A percentile compares a stretch with the other conserved stretches of the same genome.
Conservation (phyloP, 2,797 vertebrate genomes). For the Tolypeutes matacus region DNA sequence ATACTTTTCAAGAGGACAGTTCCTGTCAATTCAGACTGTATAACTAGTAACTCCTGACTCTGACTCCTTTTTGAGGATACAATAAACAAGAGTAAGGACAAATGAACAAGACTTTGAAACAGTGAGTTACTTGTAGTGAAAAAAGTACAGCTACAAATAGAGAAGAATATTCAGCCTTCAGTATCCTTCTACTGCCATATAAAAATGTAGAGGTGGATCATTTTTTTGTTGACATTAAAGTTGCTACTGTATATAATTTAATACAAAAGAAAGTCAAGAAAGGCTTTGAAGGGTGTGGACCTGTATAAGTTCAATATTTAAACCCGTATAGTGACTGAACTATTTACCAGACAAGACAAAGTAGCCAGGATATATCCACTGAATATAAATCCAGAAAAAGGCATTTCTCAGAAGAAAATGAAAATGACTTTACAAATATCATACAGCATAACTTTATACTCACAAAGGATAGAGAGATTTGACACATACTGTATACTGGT, state of each 20-base stretch:
- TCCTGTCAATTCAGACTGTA: constrained; percentile 42
- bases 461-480: constrained; percentile 37
- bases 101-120: constrained; percentile 56
- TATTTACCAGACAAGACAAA: constrained; percentile 52
- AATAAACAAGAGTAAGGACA: neutral
- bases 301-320: constrained; percentile 34
- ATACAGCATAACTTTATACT: constrained; percentile 36
- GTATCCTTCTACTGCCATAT: neutral
- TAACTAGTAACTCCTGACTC: constrained; percentile 28
- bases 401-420: constrained; percentile 52
- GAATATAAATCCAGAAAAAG: constrained; percentile 48
- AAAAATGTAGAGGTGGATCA: neutral
- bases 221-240: constrained; percentile 49
- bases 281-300: constrained; percentile 11
- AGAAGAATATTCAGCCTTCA: constrained; percentile 20
- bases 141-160: constrained; percentile 46
- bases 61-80: constrained; percentile 22
- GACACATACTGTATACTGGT: neutral
- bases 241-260: constrained; percentile 54
- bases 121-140: constrained; percentile 18
- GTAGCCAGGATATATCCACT: neutral
- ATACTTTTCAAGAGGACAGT: neutral
- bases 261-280: constrained; percentile 30
- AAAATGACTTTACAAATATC: constrained; percentile 47
- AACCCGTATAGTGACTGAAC: constrained; percentile 25